These are phyloP conservation scores for Coranthus polyacanthus DNA, from an alignment of 2,797 vertebrate genomes.

Conservation along the genomic window DNA sequence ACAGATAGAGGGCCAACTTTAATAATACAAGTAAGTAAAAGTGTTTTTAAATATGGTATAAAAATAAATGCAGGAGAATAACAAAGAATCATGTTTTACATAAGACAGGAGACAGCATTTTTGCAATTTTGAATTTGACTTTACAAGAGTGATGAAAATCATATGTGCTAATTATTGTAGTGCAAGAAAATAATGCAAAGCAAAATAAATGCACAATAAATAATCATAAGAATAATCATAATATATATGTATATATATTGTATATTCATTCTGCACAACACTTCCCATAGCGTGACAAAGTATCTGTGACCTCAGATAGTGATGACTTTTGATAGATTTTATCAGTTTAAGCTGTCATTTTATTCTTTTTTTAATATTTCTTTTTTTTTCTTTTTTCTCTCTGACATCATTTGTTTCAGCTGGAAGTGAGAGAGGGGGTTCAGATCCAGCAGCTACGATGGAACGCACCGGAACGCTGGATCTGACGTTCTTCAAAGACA, in stretches of 20 bases:
- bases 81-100: conserved; percentile 91
- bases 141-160: conserved; percentile 89
- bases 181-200: conserved; percentile 89
- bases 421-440: conserved; percentile 70
- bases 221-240: conserved; percentile 80
- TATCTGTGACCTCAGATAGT: conserved; percentile 79
- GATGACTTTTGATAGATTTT: conserved; percentile 72
- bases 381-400: conserved; percentile 58
- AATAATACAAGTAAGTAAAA: conserved; percentile 97
- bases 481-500: conserved; percentile 41
- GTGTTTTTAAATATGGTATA: conserved; percentile 99
- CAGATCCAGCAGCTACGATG: conserved; percentile 56
- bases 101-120: conserved; percentile 87
- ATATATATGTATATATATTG: conserved; percentile 84
- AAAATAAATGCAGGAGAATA: conserved; percentile 98
- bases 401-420: conserved; percentile 83
- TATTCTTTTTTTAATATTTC: conserved; percentile 42
- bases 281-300: conserved; percentile 81
- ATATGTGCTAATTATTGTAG: conserved; percentile 89
- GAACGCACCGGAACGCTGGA: conserved; percentile 67
- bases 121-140: conserved; percentile 86
- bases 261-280: conserved; percentile 87
- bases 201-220: conserved; percentile 85
- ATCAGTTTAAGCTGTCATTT: conserved; percentile 65
- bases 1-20: conserved; percentile 91